Evolutionary conservation across 1,140 invertebrate species (phyloP).

Genomic region (Teleopsis dalmanni): DNA sequence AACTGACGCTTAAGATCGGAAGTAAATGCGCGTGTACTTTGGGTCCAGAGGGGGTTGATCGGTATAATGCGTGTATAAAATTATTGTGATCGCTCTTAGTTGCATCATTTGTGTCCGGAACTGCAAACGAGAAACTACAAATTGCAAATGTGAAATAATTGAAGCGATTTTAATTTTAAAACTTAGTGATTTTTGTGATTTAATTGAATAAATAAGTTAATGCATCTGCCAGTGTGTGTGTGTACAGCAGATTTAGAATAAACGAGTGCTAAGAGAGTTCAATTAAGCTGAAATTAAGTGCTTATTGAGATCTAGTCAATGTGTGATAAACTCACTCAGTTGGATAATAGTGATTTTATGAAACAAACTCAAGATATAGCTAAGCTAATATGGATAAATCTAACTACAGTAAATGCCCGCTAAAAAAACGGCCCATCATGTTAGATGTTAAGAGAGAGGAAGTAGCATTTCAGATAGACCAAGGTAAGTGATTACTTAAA

Average conservation of each 20-base stretch:
- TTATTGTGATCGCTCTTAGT: conserved; percentile 29
- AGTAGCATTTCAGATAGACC: conserved; percentile 24
- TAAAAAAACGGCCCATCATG: conserved; percentile 78
- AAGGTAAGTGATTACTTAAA: conserved; percentile 21
- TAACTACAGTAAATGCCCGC: conserved; percentile 65
- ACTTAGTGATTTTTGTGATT: conserved; percentile 1
- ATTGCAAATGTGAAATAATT: too few species aligned
- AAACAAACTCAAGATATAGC: neutral
- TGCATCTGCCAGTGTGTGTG: neutral
- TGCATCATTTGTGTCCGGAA: conserved; percentile 40
- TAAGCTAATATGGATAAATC: conserved; percentile 30
- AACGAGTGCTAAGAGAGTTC: too few species aligned
- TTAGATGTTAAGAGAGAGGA: conserved; percentile 46
- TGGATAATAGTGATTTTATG: neutral
- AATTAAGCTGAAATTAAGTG: too few species aligned
- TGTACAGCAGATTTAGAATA: neutral
- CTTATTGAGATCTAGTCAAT: neutral
- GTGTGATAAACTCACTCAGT: neutral
- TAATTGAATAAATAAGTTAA: neutral
- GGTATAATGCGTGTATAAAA: conserved; percentile 21
- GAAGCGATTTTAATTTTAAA: neutral
- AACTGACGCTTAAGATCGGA: conserved; percentile 2
- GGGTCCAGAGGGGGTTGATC: conserved; percentile 8
- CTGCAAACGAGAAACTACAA: conserved; percentile 26
- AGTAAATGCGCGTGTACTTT: neutral